Evolutionary conservation across 2,888 invertebrate species (phyloP), one percentile per base, ranked within the genome.

Genomic region (Electrophaes corylata): DNA sequence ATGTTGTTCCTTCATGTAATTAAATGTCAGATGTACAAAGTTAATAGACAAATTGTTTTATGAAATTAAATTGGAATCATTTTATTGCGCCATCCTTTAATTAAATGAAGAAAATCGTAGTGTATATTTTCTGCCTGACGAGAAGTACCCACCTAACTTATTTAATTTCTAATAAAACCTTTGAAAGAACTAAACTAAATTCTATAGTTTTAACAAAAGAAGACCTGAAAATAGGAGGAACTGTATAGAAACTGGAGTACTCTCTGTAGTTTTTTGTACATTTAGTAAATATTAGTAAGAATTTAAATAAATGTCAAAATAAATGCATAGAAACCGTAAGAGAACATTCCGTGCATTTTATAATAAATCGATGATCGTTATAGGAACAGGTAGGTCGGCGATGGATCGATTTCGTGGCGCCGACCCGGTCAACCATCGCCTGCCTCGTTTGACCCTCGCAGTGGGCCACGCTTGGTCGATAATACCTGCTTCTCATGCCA

Each of bases 381-480:
- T 60, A 57, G 56, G 48, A 52, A 29, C 60, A 16, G 62, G 63
- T 70, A 72, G 78, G 79, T 76, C 75, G 79, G 18, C 26, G 40
- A 40, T 40, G 73, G 79, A 82, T 82, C 83, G 83, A 82, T 83
- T 69, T 66, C 60, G 65, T 66, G 75, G 71, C 77, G 72, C 73
- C 82, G 76, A 76, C 83, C 79, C 71, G 83, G 83, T 83, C 80
- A 79, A 66, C 63, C 64, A 68, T 69, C 65, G 66, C 66, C 64
- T 73, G 55, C 54, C 51, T 14, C 44, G 57, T 39, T 48, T 58
- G 77, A 73, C 79, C 79, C 78, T 72, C 69, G 71, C 62, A 65
- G 62, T 67, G 62, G 65, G 62, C 61, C 57, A 60, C 47, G 59
- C 29, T 46, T 66, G 66, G 57, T 71, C 73, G 64, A 78, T 75